Conservation (phyloP, 2,113 vertebrate genomes). For the Gymnobelideus leadbeateri region DNA sequence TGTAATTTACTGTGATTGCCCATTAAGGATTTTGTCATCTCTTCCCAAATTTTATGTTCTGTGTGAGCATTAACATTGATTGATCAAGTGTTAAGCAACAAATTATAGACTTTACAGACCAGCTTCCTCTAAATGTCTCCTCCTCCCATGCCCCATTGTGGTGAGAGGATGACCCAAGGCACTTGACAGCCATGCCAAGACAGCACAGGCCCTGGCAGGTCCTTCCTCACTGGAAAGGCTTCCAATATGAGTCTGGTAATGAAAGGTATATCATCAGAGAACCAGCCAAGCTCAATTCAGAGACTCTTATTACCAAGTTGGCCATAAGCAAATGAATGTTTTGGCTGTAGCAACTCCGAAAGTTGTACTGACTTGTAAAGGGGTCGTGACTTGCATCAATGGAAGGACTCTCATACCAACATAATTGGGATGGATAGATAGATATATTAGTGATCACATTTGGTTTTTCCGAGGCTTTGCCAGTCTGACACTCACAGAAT, state of each 20-base stretch:
- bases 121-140: not conserved
- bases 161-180: not conserved
- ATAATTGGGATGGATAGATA: not conserved
- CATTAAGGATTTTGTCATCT: conserved; percentile 42
- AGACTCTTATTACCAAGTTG: not conserved
- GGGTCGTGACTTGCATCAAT: not conserved
- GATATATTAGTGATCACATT: not conserved
- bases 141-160: not conserved
- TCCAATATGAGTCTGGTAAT: not conserved
- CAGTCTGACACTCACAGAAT: not conserved
- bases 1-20: conserved; percentile 26
- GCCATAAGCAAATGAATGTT: not conserved
- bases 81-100: not conserved
- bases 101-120: not conserved
- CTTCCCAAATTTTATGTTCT: conserved; percentile 9
- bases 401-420: not conserved
- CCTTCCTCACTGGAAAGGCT: not conserved
- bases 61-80: not conserved
- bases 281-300: not conserved
- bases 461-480: not conserved
- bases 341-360: not conserved
- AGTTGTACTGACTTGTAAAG: not conserved
- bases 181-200: not conserved
- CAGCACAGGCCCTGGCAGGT: not conserved
- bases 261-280: not conserved